Evolutionary conservation across 2,888 invertebrate genomes (phyloP), one percentile per base, ranked within the genome.

Genomic region (Thumatha senex): DNA sequence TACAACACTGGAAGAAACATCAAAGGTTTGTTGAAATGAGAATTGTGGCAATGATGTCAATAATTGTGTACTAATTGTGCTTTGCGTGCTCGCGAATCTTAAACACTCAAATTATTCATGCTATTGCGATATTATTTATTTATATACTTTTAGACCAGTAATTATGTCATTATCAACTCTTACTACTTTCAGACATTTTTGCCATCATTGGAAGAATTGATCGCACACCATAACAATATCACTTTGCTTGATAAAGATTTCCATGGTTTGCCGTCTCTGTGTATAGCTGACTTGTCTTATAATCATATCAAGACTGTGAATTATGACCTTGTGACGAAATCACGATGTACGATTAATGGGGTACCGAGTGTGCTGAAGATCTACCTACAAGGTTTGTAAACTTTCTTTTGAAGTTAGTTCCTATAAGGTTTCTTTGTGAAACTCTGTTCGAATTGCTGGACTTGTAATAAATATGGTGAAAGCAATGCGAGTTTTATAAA

Each of bases 191-290:
- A 97, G 97, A 96, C 96, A 44, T 94, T 94, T 85, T 91, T 97
- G 65, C 96, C 96, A 14, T 93, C 94, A 34, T 81, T 97, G 61
- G 96, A 96, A 78, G 95, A 95, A 68, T 81, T 97, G 49, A 93
- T 95, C 61, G 96, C 95, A 0, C 95, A 96, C 48, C 94, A 95
- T 77, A 97, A 97, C 78, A 94, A 95, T 61, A 91, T 97, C 44
- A 95, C 95, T 3, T 86, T 93, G 40, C 88, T 97, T 66, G 95
- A 96, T 56, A 94, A 94, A 72, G 97, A 97, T 78, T 96, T 97
- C 81, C 96, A 96, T 67, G 96, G 96, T 0, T 86, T 97, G 56
- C 96, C 97, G 0, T 94, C 95, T 1, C 91, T 97, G 8, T 97
- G 97, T 74, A 93, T 94, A 80, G 96, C 96, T 2, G 96, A 97